Evolutionary conservation across 2,888 invertebrate species (phyloP), one percentile per base, ranked within the genome.

Genomic region (Cephus pulcher): DNA sequence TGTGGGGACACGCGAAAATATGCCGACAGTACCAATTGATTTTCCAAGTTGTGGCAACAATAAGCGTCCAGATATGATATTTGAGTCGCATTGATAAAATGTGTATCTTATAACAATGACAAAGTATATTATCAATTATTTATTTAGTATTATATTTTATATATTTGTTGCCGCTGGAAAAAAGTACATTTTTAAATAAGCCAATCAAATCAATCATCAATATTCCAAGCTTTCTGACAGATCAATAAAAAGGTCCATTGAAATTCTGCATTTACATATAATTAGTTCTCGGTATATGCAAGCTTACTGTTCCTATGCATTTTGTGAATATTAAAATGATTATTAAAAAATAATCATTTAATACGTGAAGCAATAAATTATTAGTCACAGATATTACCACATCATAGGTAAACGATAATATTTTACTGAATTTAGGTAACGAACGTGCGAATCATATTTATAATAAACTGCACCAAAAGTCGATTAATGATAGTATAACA

Each of bases 31-130:
- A 34, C 89, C 89, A 11, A 82, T 86, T 3, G 76, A 88, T 76
- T 89, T 88, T 78, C 89, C 89, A 11, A 86, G 84, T 1, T 89
- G 89, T 69, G 88, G 88, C 3, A 85, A 81, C 76, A 86, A 88
- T 78, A 89, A 88, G 76, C 84, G 83, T 34, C 85, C 86, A 6
- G 86, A 87, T 34, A 79, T 86, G 79, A 81, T 89, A 76, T 88
- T 89, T 69, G 87, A 89, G 73, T 78, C 79, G 35, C 56, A 56
- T 2, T 56, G 56, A 56, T 56, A 56, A 56, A 56, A 9, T 23
- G 2, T 56, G 2, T 56, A 23, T 56, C 56, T 23, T 23, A 9
- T 56, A 56, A 56, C 23, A 56, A 56, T 23, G 56, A 56, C 56
- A 56, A 56, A 56, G 56, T 56, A 23, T 56, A 56, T 56, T 56